A percentile compares a stretch with the other conserved stretches of the same genome.
phyloP scores from a whole-genome alignment of 1,140 invertebrate genomes.

The Hycleus cichorii region DNA sequence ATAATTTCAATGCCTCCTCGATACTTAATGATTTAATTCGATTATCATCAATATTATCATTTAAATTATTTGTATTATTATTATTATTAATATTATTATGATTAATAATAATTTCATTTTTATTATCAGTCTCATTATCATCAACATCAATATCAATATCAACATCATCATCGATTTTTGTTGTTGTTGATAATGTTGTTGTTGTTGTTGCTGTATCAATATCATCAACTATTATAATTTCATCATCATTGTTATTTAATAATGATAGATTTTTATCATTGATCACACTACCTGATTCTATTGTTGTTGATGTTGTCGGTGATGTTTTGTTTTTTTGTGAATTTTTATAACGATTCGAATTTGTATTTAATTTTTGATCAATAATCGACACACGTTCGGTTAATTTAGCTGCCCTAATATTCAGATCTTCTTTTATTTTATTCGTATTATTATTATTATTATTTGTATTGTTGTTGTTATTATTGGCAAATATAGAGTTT shows the following conservation, averaged over 20 bases:
- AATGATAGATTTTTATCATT: conserved; percentile 27
- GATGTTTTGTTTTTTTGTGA: conserved; percentile 26
- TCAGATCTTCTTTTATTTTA: conserved; percentile 35
- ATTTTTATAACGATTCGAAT: conserved; percentile 34
- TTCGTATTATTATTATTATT: neutral
- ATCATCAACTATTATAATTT: conserved; percentile 24
- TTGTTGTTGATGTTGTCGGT: conserved; percentile 18
- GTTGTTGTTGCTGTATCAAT: too few relatives aligned
- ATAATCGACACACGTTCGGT: conserved; percentile 40
- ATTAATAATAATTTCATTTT: neutral
- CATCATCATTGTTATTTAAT: conserved; percentile 16
- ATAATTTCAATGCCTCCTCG: conserved; percentile 31
- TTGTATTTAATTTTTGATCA: conserved; percentile 38
- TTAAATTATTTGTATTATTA: neutral
- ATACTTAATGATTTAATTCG: conserved; percentile 23
- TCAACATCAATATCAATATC: neutral
- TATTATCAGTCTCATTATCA: conserved; percentile 1
- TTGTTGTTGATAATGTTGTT: too few relatives aligned
- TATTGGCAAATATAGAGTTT: conserved; percentile 21
- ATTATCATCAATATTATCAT: neutral
- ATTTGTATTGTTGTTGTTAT: conserved; percentile 1
- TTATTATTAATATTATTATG: neutral
- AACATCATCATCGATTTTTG: too few relatives aligned
- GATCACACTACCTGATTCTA: conserved; percentile 34
- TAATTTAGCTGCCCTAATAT: conserved; percentile 37